Evolutionary conservation across 2,797 vertebrate genomes (phyloP), one percentile per base, ranked within the genome.

Genomic region (Ctenochaetus hawaiiensis): DNA sequence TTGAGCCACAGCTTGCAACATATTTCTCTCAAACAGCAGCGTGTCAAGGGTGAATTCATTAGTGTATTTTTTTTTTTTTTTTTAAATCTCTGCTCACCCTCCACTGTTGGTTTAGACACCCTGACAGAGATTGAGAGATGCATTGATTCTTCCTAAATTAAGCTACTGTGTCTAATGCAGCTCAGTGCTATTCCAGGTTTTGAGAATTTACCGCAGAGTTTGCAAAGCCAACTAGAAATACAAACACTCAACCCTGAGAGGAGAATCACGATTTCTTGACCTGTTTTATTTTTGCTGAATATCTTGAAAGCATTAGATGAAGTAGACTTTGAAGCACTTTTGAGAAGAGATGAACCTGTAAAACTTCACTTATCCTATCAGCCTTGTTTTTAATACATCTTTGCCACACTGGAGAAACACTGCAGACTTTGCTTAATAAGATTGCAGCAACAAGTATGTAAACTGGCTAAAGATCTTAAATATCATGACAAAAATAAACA

Each of bases 1-100:
- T 60, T 75, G 69, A 81, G 30, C 64, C 22, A 11, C 23, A 49
- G 45, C 75, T 72, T 82, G 43, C 54, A 70, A 59, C 76, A 71
- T 75, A 78, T 80, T 88, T 83, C 70, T 78, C 77, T 71, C 67
- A 47, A 73, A 52, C 59, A 62, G 48, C 22, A 47, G 47, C 59
- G 30, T 64, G 60, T 68, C 51, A 52, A 56, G 69, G 64, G 52
- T 83, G 22, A 62, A 83, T 88, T 87, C 59, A 80, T 81, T 49
- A 53, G 54, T 74, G 67, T 53, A 14, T 44, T 37, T 43, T 62
- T 76, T 23, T 43, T 43, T 62, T 78, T 26, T 43, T 45, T 18
- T 47, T 10, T 2, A 39, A 39, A 69, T 76, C 54, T 61, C 39
- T 65, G 61, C 47, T 60, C 3, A 20, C 45, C 52, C 34, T 67